Percentiles rank a stretch among this genome's conserved stretches.
These are phyloP conservation scores for Ranitomeya variabilis DNA, from an alignment of 2,113 vertebrate species.

Conservation along the genomic window DNA sequence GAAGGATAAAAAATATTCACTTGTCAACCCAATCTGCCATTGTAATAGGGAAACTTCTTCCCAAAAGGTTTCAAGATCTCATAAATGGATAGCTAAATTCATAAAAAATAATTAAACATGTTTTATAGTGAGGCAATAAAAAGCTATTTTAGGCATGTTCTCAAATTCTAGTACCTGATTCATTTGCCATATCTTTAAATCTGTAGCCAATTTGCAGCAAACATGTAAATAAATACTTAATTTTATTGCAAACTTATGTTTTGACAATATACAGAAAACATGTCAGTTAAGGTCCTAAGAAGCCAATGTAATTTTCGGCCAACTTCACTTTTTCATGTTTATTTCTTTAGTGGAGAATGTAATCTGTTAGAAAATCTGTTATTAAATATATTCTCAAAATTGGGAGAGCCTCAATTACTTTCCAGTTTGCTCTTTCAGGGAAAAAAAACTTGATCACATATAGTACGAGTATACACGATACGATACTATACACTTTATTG, in stretches of 20 bases:
- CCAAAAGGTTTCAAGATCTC: constrained; percentile 13
- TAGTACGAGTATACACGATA: too few species aligned
- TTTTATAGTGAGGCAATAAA: constrained; percentile 31
- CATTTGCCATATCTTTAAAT: constrained; percentile 39
- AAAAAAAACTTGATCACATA: not conserved
- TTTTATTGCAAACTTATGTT: constrained; percentile 31
- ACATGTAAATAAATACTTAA: not conserved
- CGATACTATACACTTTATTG: too few species aligned
- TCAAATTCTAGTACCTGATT: constrained; percentile 14
- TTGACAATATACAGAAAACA: constrained; percentile 19
- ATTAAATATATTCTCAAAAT: constrained; percentile 12
- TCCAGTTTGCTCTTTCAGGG: not conserved
- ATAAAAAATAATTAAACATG: constrained; percentile 35
- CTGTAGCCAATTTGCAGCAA: constrained; percentile 23
- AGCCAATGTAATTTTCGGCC: not conserved
- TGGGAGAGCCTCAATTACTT: not conserved
- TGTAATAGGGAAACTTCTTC: constrained; percentile 34
- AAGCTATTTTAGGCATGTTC: constrained; percentile 17
- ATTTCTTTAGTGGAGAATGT: not conserved
- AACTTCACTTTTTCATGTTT: not conserved
- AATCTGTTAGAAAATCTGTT: constrained; percentile 40
- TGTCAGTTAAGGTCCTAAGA: not conserved
- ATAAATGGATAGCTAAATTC: constrained; percentile 10
- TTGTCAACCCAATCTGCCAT: constrained; percentile 38
- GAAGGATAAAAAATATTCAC: constrained; percentile 36